A percentile compares a stretch with the other conserved stretches of the same genome.
Evolutionary conservation across 2,888 invertebrate species (phyloP).

Genomic region (Fabriciana adippe): DNA sequence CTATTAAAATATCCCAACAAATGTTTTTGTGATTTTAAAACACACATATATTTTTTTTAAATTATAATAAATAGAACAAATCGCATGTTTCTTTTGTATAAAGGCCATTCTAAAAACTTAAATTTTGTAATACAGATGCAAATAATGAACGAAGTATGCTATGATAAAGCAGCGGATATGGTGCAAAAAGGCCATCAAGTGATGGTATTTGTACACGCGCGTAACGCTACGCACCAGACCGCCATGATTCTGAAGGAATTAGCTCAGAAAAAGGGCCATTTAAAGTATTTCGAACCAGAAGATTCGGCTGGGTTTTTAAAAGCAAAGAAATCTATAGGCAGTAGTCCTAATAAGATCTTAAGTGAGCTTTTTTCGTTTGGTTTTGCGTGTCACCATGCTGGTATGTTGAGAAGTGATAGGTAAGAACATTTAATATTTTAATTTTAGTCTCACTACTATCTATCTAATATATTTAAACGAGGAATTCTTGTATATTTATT

Average conservation of each 20-base stretch:
- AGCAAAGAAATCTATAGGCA: slow-evolving; percentile 86
- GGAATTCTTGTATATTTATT: too few relatives aligned
- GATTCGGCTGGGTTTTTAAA: slow-evolving; percentile 84
- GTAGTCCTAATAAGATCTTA: slow-evolving; percentile 90
- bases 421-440: slow-evolving; percentile 45
- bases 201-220: slow-evolving; percentile 99
- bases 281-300: slow-evolving; percentile 86
- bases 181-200: slow-evolving; percentile 96
- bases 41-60: background rate
- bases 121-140: slow-evolving; percentile 74
- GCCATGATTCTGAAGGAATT: slow-evolving; percentile 92
- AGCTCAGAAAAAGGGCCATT: slow-evolving; percentile 88
- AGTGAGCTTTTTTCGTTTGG: slow-evolving; percentile 93
- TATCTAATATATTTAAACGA: too few relatives aligned
- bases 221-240: slow-evolving; percentile 96
- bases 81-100: too few relatives aligned
- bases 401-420: slow-evolving; percentile 94
- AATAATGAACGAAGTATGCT: slow-evolving; percentile 96
- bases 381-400: slow-evolving; percentile 98
- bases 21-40: too few relatives aligned
- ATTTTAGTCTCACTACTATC: background rate
- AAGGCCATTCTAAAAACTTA: background rate
- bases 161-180: slow-evolving; percentile 94
- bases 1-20: too few relatives aligned
- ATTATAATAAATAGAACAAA: background rate